These are phyloP conservation scores for Meriones psammophilus DNA, from an alignment of 2,797 vertebrate species.

Conservation along the genomic window DNA sequence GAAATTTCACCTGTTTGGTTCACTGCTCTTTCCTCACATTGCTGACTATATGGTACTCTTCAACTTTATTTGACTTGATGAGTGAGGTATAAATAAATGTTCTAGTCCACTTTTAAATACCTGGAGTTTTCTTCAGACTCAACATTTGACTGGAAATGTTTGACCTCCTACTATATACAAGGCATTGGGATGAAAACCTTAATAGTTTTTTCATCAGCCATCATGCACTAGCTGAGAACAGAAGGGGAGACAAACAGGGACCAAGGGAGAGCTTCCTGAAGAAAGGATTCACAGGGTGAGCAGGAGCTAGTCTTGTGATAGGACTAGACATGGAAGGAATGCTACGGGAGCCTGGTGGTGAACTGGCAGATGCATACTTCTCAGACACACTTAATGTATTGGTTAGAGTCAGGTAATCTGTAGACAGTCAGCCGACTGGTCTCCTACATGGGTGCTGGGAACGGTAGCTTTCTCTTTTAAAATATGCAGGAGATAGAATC, in stretches of 20 bases:
- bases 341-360: not conserved
- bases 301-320: not conserved
- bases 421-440: not conserved
- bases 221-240: not conserved
- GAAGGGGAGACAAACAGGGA: not conserved
- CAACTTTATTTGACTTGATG: not conserved
- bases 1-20: not conserved
- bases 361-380: not conserved
- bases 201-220: not conserved
- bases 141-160: conserved; percentile 21
- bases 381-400: not conserved
- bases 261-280: not conserved
- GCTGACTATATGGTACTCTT: not conserved
- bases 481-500: not conserved
- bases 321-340: not conserved
- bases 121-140: conserved; percentile 20
- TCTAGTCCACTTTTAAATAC: not conserved
- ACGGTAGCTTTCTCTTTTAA: not conserved
- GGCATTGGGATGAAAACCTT: not conserved
- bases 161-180: not conserved
- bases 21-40: not conserved
- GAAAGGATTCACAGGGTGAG: not conserved
- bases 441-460: not conserved
- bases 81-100: not conserved
- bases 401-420: not conserved